Conservation (phyloP, 1,140 invertebrate species). For the Radopholus similis region DNA sequence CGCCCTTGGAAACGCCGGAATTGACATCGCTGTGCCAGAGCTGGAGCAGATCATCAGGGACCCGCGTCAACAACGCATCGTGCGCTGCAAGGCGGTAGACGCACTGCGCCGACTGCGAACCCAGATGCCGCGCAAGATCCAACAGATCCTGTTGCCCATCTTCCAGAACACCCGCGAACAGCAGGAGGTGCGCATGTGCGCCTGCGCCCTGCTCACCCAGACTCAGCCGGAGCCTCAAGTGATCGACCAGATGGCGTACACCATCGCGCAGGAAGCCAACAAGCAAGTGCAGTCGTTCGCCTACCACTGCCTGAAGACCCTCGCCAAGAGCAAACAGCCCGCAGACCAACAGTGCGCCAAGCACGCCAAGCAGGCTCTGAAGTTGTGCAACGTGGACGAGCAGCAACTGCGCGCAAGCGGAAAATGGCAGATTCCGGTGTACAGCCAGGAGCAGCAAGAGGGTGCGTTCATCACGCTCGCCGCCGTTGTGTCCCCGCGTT, state of each 20-base stretch:
- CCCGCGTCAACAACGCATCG: conserved; percentile 25
- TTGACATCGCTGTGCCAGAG: conserved; percentile 41
- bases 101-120: conserved; percentile 42
- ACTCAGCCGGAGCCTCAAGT: conserved; percentile 40
- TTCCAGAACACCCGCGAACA: conserved; percentile 48
- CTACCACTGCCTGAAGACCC: conserved; percentile 33
- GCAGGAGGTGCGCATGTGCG: conserved; percentile 48
- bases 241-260: conserved; percentile 47
- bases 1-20: conserved; percentile 48
- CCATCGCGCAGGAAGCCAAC: conserved; percentile 38
- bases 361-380: conserved; percentile 36
- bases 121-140: conserved; percentile 47
- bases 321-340: conserved; percentile 41
- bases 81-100: conserved; percentile 52
- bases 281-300: conserved; percentile 47
- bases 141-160: conserved; percentile 46
- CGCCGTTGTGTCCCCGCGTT: conserved; percentile 16
- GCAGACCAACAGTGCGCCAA: conserved; percentile 30
- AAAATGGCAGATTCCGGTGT: conserved; percentile 26
- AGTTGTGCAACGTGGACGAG: conserved; percentile 30
- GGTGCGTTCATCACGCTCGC: conserved; percentile 43
- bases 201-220: conserved; percentile 40
- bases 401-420: conserved; percentile 15
- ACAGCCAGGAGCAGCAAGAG: conserved; percentile 24
- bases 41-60: conserved; percentile 50